Evolutionary conservation across 1,140 invertebrate genomes (phyloP), one percentile per base, ranked within the genome.

Genomic region (Brachionus plicatilis): DNA sequence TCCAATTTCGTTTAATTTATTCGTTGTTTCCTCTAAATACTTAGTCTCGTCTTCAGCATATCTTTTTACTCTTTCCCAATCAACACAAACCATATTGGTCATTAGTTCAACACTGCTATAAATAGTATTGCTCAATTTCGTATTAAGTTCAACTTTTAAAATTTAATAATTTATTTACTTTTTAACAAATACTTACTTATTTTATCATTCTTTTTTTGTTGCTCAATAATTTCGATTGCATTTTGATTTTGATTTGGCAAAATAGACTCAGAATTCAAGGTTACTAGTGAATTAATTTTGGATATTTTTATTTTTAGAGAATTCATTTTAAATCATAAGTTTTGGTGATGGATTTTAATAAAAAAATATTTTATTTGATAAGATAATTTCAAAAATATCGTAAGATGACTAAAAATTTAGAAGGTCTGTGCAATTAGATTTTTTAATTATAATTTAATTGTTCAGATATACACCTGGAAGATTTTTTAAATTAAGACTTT

Each of bases 1-100:
- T 27, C 72, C 72, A 12, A 76, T 76, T 50, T 76, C 72, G 27
- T 76, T 76, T 76, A 76, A 27, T 50, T 76, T 76, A 8, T 47
- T 20, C 2, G 43, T 37, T 27, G 45, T 27, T 27, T 50, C 43
- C 24, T 76, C 24, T 47, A 76, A 12, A 29, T 76, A 76, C 43
- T 76, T 76, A 12, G 47, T 24, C 20, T 76, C 72, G 33, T 76
- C 72, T n/a, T 24, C 11, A 12, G 43, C 41, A 50, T 76, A 76
- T 17, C 47, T 76, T 76, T 27, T 27, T 27, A 76, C 45, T 76
- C 72, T 24, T 27, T 76, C 72, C 72, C 72, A 76, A 29, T 76
- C 72, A n/a, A 50, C 45, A 27, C 9, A 27, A n/a, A 76, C 17
- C 27, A 29, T 47, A 47, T 76, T 47, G 14, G 72, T 27, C n/a